These are phyloP conservation scores for Caiman crocodilus DNA, from an alignment of 2,797 vertebrate species.

Conservation along the genomic window DNA sequence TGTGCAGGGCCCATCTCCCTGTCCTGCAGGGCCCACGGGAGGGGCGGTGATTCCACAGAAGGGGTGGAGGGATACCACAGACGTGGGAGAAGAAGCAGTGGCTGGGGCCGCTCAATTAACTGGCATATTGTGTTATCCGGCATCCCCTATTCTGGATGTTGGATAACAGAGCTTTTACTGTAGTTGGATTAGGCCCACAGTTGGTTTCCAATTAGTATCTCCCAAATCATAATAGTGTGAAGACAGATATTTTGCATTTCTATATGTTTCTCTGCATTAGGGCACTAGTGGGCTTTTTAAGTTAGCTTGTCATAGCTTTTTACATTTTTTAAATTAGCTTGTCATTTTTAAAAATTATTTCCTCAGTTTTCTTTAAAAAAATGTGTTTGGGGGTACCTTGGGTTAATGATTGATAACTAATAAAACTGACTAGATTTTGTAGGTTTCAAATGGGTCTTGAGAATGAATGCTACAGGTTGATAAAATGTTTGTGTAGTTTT, in stretches of 20 bases:
- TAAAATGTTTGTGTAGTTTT: background rate
- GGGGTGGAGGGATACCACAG: no score
- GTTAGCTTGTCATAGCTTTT: background rate
- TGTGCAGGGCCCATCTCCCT: no score
- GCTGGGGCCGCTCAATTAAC: no score
- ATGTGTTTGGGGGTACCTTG: background rate
- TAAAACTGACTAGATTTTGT: background rate
- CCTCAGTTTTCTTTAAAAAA: background rate
- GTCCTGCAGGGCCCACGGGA: no score
- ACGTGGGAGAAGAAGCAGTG: no score
- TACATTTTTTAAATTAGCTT: background rate
- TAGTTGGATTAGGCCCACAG: background rate
- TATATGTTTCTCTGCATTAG: background rate
- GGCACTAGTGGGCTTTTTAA: background rate
- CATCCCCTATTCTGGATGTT: no score
- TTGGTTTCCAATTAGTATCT: background rate
- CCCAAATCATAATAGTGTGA: background rate
- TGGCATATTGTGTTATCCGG: no score
- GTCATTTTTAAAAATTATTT: background rate
- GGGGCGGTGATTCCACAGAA: no score
- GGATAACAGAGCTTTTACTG: no score
- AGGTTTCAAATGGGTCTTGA: background rate
- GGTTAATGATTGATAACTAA: background rate
- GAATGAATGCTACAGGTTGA: background rate
- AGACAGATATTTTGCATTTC: background rate